Conservation (phyloP, 2,888 invertebrate species). For the Phasia obesa region DNA sequence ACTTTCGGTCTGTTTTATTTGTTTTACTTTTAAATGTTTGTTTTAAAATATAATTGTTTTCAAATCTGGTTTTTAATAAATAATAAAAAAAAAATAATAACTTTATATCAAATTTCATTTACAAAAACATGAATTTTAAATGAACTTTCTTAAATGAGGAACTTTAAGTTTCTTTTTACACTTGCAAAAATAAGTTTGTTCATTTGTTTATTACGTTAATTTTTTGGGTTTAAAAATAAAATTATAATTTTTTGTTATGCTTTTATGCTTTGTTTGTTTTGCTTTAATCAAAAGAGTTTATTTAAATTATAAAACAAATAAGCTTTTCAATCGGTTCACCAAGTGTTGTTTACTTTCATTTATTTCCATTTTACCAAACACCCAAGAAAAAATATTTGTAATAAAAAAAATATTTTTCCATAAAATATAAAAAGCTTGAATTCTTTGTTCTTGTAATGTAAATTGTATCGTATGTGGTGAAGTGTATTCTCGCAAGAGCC, state of each 20-base stretch:
- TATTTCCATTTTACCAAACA: background rate
- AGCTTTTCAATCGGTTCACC: background rate
- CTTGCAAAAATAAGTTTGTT: too few relatives aligned
- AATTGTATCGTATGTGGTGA: too few relatives aligned
- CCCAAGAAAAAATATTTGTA: background rate
- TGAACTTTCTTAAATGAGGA: background rate
- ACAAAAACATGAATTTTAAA: background rate
- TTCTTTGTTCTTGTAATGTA: too few relatives aligned
- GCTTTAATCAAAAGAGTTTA: too few relatives aligned
- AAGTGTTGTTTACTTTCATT: slow-evolving; percentile 22
- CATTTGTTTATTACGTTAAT: too few relatives aligned
- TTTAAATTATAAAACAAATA: too few relatives aligned
- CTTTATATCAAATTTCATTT: background rate
- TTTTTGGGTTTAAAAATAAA: too few relatives aligned
- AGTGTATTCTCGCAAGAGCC: too few relatives aligned
- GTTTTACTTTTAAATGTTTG: background rate
- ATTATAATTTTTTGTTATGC: too few relatives aligned
- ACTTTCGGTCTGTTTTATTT: background rate
- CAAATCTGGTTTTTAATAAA: background rate
- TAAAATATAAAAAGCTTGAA: too few relatives aligned
- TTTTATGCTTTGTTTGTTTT: too few relatives aligned
- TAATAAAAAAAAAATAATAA: background rate
- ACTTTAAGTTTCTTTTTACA: too few relatives aligned
- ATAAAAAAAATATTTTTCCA: background rate
- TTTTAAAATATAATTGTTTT: background rate